Percentiles rank a stretch among this genome's conserved stretches.
Evolutionary conservation across 2,888 invertebrate species (phyloP).

Genomic region (Lissocephala sabroskyi): DNA sequence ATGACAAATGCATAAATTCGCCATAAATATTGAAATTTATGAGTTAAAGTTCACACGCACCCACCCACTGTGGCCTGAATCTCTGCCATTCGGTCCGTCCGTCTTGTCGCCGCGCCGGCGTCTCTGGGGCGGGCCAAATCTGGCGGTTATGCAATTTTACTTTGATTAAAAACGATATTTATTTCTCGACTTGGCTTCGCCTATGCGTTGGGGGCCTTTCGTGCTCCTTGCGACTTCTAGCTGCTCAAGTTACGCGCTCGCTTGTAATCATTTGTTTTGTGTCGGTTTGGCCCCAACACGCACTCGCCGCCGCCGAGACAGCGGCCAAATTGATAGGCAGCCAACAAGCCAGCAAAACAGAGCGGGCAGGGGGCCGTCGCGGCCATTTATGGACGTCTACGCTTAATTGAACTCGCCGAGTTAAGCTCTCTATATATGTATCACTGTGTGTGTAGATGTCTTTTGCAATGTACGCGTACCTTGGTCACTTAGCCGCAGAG

Average conservation of each 20-base stretch:
- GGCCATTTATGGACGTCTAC: constrained; percentile 56
- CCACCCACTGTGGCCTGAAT: constrained; percentile 17
- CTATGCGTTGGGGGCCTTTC: no score
- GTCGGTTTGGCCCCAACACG: background rate
- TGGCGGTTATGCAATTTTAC: constrained; percentile 40
- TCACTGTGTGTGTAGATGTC: constrained; percentile 48
- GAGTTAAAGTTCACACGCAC: constrained; percentile 55
- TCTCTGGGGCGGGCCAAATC: constrained; percentile 44
- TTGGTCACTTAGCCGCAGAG: constrained; percentile 10
- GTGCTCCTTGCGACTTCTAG: constrained; percentile 19
- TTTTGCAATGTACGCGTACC: constrained; percentile 46
- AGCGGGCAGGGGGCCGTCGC: constrained; percentile 17
- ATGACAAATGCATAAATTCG: constrained; percentile 40
- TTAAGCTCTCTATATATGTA: no score
- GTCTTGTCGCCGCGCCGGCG: no score
- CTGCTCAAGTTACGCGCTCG: constrained; percentile 62
- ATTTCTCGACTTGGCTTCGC: constrained; percentile 3
- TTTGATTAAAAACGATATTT: constrained; percentile 46
- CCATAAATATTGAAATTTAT: constrained; percentile 35
- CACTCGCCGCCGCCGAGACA: constrained; percentile 27
- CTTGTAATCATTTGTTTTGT: constrained; percentile 58
- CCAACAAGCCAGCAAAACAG: constrained; percentile 31
- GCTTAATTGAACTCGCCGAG: constrained; percentile 48
- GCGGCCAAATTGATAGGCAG: constrained; percentile 58
- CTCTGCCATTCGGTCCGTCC: no score